Percentiles rank a stretch among this genome's conserved stretches.
Evolutionary conservation across 2,113 vertebrate species (phyloP).

Genomic region (Hyperopisus bebe): DNA sequence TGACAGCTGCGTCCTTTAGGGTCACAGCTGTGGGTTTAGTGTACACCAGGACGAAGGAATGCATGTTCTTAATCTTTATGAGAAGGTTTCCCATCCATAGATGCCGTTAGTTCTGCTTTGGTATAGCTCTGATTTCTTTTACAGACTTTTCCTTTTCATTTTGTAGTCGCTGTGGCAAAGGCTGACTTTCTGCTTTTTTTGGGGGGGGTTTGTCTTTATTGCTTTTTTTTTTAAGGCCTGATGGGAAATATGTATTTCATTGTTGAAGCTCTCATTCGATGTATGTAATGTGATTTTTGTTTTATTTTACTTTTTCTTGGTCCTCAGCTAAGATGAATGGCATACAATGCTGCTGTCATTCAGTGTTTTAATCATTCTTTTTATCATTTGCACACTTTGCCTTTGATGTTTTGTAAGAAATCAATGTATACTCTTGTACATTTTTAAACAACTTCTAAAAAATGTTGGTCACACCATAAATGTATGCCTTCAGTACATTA

Average conservation of each 20-base stretch:
- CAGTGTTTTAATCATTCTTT: constrained; percentile 26
- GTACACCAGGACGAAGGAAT: constrained; percentile 50
- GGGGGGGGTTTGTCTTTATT: background rate
- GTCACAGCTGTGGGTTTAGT: constrained; percentile 46
- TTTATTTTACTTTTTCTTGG: constrained; percentile 27
- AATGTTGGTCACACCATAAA: constrained; percentile 37
- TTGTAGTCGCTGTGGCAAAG: background rate
- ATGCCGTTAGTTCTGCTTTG: background rate
- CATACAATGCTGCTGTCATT: constrained; percentile 35
- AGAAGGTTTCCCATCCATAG: constrained; percentile 45
- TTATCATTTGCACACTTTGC: constrained; percentile 25
- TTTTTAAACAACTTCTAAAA: constrained; percentile 33
- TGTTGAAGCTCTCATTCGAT: constrained; percentile 17
- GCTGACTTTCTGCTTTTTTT: background rate
- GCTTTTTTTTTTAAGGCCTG: constrained; percentile 16
- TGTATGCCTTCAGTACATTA: constrained; percentile 33
- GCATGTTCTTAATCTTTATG: constrained; percentile 60
- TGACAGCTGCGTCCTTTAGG: constrained; percentile 55
- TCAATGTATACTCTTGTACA: constrained; percentile 22
- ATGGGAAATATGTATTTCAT: background rate
- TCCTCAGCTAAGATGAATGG: constrained; percentile 27
- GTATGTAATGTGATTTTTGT: constrained; percentile 22
- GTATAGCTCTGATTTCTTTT: background rate
- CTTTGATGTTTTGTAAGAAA: constrained; percentile 34
- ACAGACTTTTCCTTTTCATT: background rate